Base-by-base conservation (phyloP, 2,113 vertebrate species). In the Thermophis baileyi region DNA sequence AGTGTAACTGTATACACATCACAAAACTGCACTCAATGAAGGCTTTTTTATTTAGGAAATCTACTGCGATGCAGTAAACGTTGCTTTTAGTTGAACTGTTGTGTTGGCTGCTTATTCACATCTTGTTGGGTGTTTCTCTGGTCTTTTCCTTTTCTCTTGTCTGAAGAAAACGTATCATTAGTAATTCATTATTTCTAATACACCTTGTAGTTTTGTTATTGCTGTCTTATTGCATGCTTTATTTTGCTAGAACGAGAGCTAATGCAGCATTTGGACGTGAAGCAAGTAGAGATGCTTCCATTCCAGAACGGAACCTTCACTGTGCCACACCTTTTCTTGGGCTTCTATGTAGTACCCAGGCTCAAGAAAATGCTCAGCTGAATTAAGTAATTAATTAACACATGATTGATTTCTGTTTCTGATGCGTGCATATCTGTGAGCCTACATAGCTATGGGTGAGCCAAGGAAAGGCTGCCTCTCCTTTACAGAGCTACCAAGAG, bases 121-220 rank as follows among this genome's bases (percentile, higher is more conserved):
- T 87, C 90, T 89, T 94, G 87, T 8, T 1, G 1, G 81, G 50
- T 40, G 27, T 24, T 86, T 94, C 88, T 92, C 60, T 6, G 57
- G 89, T 91, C 40, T 55, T 93, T 63, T 81, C 93, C 85, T 90
- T 47, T 74, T 88, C 91, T 95, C 63, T 53, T 90, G 85, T 85
- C 93, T 94, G 18, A 27, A 12, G 40, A 60, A 51, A 86, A 6
- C 27, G 85, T 88, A 3, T 30, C 7, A 24, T 44, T 95, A 1
- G 24, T 91, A 88, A 35, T 11, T 90, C 25, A 7, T 69, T 91
- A 93, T 87, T 47, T 88, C 46, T 88, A 24, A 35, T 24, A 44
- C 90, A 51, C 89, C 93, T 93, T 91, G 47, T 93, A 53, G 88
- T 57, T 94, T 95, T 86, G 74, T 81, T 90, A 22, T 44, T 44